Percentiles rank a stretch among this genome's conserved stretches.
Conservation (phyloP, 2,888 invertebrate species). For the Oeneis ivallda region DNA sequence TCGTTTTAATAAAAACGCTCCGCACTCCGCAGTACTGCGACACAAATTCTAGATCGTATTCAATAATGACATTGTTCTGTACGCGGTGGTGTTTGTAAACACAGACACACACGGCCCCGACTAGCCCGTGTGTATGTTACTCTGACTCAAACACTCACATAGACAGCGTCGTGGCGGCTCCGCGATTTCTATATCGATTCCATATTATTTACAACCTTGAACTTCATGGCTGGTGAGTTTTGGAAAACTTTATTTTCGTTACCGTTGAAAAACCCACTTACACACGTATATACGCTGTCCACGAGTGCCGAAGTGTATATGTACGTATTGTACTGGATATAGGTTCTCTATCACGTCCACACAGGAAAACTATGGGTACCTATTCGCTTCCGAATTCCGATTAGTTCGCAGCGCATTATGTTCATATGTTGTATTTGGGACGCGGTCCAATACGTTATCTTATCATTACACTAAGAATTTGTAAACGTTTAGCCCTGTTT, state of each 20-base stretch:
- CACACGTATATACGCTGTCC: background rate
- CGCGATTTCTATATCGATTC: conserved; percentile 76
- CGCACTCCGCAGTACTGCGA: conserved; percentile 43
- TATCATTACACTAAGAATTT: conserved; percentile 56
- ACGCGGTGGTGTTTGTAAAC: conserved; percentile 68
- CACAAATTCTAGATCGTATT: conserved; percentile 59
- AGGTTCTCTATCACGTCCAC: conserved; percentile 29
- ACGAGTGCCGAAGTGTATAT: background rate
- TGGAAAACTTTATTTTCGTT: conserved; percentile 24
- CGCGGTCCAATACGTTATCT: conserved; percentile 55
- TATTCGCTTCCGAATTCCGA: conserved; percentile 35
- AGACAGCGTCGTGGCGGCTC: conserved; percentile 59
- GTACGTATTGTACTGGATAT: background rate
- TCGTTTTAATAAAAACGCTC: conserved; percentile 13
- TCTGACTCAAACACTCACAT: conserved; percentile 65
- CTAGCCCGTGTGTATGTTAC: conserved; percentile 46
- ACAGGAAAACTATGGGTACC: conserved; percentile 34
- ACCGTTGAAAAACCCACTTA: conserved; percentile 4
- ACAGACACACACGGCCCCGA: conserved; percentile 51
- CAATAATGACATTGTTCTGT: conserved; percentile 73
- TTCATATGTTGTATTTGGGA: conserved; percentile 45
- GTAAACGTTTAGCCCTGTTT: conserved; percentile 52
- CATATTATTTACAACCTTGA: conserved; percentile 60
- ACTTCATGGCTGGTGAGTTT: conserved; percentile 76
- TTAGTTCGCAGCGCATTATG: conserved; percentile 27